Evolutionary conservation across 1,140 invertebrate species (phyloP).

Genomic region (Eufriesea mexicana): DNA sequence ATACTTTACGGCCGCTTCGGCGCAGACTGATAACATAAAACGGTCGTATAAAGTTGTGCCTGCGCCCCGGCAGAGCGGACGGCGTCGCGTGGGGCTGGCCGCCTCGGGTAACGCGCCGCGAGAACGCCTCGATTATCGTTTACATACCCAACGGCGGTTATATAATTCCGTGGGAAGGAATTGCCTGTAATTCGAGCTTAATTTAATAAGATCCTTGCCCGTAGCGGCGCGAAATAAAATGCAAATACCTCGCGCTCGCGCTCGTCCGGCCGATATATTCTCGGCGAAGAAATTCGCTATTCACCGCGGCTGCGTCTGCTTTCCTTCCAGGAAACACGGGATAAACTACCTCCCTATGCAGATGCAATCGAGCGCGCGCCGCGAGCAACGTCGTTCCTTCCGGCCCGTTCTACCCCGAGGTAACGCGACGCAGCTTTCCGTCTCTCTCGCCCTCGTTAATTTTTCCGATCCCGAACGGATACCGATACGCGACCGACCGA

Average conservation of each 20-base stretch:
- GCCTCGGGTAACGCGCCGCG: constrained; percentile 19
- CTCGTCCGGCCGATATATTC: background rate
- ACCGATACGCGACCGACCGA: background rate
- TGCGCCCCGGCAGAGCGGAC: background rate
- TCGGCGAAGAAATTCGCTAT: constrained; percentile 42
- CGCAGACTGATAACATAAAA: constrained; percentile 58
- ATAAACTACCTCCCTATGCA: constrained; percentile 60
- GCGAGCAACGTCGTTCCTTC: background rate
- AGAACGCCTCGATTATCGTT: constrained; percentile 48
- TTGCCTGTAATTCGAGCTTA: constrained; percentile 58
- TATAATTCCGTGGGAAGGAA: constrained; percentile 42
- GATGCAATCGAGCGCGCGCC: constrained; percentile 57
- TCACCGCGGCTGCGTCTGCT: constrained; percentile 25
- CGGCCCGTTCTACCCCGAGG: too few species aligned
- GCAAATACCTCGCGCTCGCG: constrained; percentile 51
- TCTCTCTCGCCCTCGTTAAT: background rate
- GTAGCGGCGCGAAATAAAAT: constrained; percentile 55
- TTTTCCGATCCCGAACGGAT: constrained; percentile 5
- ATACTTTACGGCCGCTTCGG: constrained; percentile 53
- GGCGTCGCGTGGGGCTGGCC: background rate
- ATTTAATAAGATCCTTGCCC: constrained; percentile 56
- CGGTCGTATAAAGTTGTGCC: constrained; percentile 48
- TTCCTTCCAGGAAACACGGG: constrained; percentile 44
- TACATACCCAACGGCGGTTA: background rate
- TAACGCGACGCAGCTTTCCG: too few species aligned